Evolutionary conservation across 2,888 invertebrate genomes (phyloP).

Genomic region (Geotrupes spiniger): DNA sequence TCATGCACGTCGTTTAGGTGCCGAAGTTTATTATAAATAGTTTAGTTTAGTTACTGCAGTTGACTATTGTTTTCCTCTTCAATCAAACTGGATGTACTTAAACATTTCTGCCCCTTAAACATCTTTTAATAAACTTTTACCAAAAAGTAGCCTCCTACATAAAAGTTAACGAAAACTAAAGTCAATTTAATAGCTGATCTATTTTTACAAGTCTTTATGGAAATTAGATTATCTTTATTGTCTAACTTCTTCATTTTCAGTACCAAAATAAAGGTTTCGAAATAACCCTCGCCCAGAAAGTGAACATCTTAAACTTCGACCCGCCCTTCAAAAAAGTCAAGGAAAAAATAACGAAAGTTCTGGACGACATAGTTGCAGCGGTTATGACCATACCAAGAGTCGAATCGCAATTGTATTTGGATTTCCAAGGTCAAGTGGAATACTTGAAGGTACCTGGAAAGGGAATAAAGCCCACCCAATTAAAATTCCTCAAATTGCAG

Average conservation of each 20-base stretch:
- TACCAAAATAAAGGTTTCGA: conserved; percentile 68
- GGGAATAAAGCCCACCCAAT: no score
- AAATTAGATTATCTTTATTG: conserved; percentile 7
- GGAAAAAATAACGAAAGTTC: conserved; percentile 65
- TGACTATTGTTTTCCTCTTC: no score
- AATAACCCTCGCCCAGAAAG: conserved; percentile 58
- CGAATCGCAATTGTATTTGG: conserved; percentile 75
- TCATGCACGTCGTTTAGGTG: no score
- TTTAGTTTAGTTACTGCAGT: no score
- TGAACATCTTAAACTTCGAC: conserved; percentile 65
- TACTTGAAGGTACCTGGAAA: conserved; percentile 38
- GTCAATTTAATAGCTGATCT: no score
- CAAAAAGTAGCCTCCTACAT: no score
- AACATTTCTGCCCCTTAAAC: no score
- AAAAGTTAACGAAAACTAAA: no score
- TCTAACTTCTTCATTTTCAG: conserved; percentile 51
- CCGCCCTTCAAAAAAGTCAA: conserved; percentile 75
- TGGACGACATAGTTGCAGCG: conserved; percentile 72
- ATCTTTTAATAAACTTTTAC: no score
- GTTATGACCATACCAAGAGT: conserved; percentile 72
- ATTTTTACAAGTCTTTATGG: no score
- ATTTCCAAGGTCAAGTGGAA: conserved; percentile 49
- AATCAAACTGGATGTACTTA: no score
- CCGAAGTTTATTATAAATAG: no score
- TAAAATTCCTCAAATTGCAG: conserved; percentile 46